These are phyloP conservation scores for Brassicogethes aeneus DNA, from an alignment of 2,888 invertebrate species.

Conservation along the genomic window DNA sequence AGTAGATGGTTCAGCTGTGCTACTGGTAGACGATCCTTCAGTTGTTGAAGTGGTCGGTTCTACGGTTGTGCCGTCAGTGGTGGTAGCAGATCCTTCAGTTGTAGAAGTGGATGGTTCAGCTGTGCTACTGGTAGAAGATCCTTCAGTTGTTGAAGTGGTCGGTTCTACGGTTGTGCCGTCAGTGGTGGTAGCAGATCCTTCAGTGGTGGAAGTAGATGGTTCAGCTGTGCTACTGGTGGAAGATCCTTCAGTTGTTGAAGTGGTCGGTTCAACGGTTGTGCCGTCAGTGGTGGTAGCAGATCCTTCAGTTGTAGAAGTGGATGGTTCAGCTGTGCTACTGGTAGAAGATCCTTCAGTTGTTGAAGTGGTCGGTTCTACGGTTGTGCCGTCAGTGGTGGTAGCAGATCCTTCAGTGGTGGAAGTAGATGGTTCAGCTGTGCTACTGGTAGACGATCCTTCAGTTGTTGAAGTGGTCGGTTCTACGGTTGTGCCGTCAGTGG, in stretches of 20 bases:
- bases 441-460: neutral
- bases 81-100: neutral
- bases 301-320: neutral
- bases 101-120: neutral
- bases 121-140: neutral
- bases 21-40: neutral
- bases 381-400: no score
- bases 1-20: neutral
- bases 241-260: neutral
- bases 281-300: neutral
- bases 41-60: neutral
- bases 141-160: neutral
- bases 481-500: no score
- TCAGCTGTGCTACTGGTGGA: neutral
- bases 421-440: neutral
- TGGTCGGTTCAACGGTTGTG: neutral
- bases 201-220: neutral
- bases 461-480: no score
- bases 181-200: neutral
- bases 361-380: neutral
- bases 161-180: neutral
- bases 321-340: neutral
- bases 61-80: neutral
- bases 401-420: neutral
- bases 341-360: neutral